Conservation (phyloP, 2,888 invertebrate genomes). For the Agelastica alni region DNA sequence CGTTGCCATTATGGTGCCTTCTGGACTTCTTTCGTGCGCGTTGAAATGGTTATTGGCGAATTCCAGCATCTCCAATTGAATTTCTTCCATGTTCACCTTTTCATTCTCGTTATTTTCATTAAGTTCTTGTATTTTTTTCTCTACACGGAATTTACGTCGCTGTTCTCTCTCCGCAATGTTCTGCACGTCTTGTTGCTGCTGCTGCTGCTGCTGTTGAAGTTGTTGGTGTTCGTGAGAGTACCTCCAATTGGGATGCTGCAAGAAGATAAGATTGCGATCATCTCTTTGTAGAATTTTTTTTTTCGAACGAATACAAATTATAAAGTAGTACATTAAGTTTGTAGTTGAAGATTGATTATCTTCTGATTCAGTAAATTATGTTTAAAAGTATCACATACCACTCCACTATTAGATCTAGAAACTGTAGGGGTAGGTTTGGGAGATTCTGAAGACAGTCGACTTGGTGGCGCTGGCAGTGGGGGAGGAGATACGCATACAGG, state of each 20-base stretch:
- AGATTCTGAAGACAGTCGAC: constrained; percentile 56
- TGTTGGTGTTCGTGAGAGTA: constrained; percentile 38
- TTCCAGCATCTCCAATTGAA: constrained; percentile 81
- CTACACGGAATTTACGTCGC: constrained; percentile 81
- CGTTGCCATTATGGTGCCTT: constrained; percentile 87
- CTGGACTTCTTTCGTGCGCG: constrained; percentile 81
- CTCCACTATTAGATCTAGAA: constrained; percentile 58
- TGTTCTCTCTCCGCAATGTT: constrained; percentile 71
- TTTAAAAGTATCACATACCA: no score
- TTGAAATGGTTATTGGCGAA: constrained; percentile 95
- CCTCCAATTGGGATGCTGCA: constrained; percentile 52
- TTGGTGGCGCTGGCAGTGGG: constrained; percentile 59
- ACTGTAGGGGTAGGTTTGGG: constrained; percentile 60
- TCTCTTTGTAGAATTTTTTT: no score
- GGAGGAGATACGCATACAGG: constrained; percentile 51
- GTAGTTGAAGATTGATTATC: no score
- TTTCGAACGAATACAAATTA: no score
- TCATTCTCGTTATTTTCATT: constrained; percentile 67
- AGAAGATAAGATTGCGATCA: no score
- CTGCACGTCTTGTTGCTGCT: constrained; percentile 42
- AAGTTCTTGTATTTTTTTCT: constrained; percentile 82
- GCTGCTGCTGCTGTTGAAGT: constrained; percentile 23
- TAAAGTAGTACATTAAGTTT: no score
- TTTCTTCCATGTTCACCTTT: constrained; percentile 61
- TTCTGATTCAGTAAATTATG: no score